phyloP scores from a whole-genome alignment of 2,888 invertebrate genomes.

The Cyrtodaria siliqua region DNA sequence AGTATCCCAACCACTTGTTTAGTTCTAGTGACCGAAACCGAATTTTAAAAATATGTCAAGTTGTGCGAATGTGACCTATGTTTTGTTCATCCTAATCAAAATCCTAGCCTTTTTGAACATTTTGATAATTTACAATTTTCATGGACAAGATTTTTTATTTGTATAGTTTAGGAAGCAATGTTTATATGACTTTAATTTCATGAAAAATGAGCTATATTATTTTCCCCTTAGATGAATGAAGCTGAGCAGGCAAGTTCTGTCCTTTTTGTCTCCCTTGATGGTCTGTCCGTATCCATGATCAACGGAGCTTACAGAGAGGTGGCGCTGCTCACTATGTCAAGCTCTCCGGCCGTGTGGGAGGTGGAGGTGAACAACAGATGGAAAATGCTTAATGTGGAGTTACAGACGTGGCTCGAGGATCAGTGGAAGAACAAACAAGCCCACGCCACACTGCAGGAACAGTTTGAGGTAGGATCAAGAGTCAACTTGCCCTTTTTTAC shows the following conservation, averaged over 20 bases:
- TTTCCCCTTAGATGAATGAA: conserved; percentile 78
- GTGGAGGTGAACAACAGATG: conserved; percentile 92
- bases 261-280: conserved; percentile 90
- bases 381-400: conserved; percentile 92
- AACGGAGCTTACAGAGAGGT: conserved; percentile 88
- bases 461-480: conserved; percentile 88
- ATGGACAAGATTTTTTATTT: too few relatives aligned
- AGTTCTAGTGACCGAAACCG: too few relatives aligned
- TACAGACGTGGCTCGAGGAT: conserved; percentile 94
- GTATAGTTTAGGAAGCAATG: too few relatives aligned
- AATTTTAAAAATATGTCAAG: too few relatives aligned
- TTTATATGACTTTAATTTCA: too few relatives aligned
- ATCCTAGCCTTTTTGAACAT: too few relatives aligned
- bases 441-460: conserved; percentile 92
- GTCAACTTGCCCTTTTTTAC: too few relatives aligned
- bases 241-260: conserved; percentile 90
- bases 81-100: too few relatives aligned
- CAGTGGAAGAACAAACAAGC: conserved; percentile 91
- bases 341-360: conserved; percentile 93
- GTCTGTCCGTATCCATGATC: conserved; percentile 89
- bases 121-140: too few relatives aligned
- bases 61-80: too few relatives aligned
- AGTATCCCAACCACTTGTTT: too few relatives aligned
- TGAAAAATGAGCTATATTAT: too few relatives aligned
- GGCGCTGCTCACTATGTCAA: conserved; percentile 90